Evolutionary conservation across 2,888 invertebrate genomes (phyloP), one percentile per base, ranked within the genome.

Genomic region (Rhamnusium bicolor): DNA sequence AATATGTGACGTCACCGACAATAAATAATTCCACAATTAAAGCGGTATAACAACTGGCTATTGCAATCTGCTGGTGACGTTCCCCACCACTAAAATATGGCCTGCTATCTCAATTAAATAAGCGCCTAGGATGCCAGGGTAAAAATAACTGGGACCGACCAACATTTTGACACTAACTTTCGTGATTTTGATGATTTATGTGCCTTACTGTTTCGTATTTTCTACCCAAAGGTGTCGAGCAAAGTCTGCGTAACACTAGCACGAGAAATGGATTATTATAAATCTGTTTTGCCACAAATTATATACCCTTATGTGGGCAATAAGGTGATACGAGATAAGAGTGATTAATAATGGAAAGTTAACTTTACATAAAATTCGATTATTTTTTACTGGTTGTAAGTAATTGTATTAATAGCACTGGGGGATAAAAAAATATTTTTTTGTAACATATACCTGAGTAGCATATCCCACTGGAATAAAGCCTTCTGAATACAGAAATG

Each of bases 51-150:
- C 65, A 65, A 51, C 63, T 32, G 32, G 62, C 72, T 24, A 68
- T 56, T 63, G 63, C 72, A 72, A 69, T 63, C 63, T 72, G 72
- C 54, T 40, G 51, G 49, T 69, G 72, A 72, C 72, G 53, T 49
- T n/a, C n/a, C 46, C 32, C 56, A 56, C 65, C 72, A 51, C 69
- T 72, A 51, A 69, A 69, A 69, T 72, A 72, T 69, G 63, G 63
- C 51, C 53, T 40, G 54, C 63, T 46, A 63, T 70, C 65, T 47
- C 70, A 65, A 70, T 70, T 70, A 63, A 56, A 70, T 70, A 56
- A 65, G 65, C 65, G 27, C 2, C 65, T 53, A 21, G 32, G n/a
- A 21, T 7, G 12, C 16, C 10, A 10, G 51, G 63, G 63, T 27
- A 63, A 70, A 62, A 70, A 70, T 56, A 54, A 63, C 69, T 27